Evolutionary conservation across 2,113 vertebrate genomes (phyloP), one percentile per base, ranked within the genome.

Genomic region (Pampusana beccarii): DNA sequence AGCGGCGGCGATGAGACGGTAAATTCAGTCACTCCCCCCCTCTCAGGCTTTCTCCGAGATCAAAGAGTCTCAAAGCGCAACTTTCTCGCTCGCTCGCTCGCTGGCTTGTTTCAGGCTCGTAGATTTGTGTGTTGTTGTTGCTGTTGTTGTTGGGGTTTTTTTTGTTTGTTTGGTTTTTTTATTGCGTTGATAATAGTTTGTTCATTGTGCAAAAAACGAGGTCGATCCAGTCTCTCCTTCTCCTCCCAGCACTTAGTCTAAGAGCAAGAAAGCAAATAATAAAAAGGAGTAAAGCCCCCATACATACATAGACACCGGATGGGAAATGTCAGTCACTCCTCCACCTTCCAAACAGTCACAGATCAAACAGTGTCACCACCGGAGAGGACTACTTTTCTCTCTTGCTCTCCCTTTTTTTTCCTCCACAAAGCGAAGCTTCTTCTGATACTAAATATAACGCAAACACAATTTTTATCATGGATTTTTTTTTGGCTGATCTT

Each of bases 291-390:
- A 98, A 91, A 98, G 97, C 97, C 96, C 96, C 97, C 97, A 97
- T 97, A 97, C 97, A 96, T 97, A 96, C 97, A 97, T 95, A 98
- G 93, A 96, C 97, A 98, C 98, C 98, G 98, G 98, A 98, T 98
- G 98, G 98, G 98, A 98, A 98, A 98, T 98, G 99, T 98, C 98
- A 98, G 98, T 98, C 99, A 98, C 98, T 96, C 98, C 98, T 98
- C 98, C 98, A 98, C 98, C 98, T 98, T 98, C 98, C 98, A 91
- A 97, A 98, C 98, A 98, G 98, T 98, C 98, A 98, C 98, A 98
- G 98, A 99, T 98, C 98, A 98, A 97, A 98, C 98, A 97, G 98
- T 98, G 98, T 98, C 98, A 97, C 98, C 98, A 97, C 97, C 98
- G 98, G 98, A 95, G 93, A 98, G 96, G 97, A 97, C 98, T 97